Conservation (phyloP, 53 echinoderm and acorn worm genomes). For the Echinometra lucunter region DNA sequence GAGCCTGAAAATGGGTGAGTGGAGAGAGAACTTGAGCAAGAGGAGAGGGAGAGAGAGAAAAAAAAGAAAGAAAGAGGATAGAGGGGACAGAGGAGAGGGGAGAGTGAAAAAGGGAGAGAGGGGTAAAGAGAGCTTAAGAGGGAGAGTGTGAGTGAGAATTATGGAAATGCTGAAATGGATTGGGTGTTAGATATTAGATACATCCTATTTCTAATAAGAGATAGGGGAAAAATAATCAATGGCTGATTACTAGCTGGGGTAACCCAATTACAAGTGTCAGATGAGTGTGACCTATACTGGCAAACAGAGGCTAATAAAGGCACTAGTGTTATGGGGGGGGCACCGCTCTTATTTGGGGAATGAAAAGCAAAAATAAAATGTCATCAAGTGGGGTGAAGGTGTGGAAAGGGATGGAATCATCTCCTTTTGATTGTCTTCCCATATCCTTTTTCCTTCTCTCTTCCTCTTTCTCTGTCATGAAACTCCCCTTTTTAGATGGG, state of each 20-base stretch:
- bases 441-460: too few relatives aligned
- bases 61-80: neutral
- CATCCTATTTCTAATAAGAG: neutral
- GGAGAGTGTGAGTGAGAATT: neutral
- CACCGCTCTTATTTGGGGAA: too few relatives aligned
- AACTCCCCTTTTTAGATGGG: too few relatives aligned
- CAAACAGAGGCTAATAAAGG: too few relatives aligned
- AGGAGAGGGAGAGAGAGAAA: neutral
- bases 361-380: too few relatives aligned
- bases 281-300: neutral
- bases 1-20: too few relatives aligned
- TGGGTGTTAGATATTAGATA: neutral
- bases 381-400: too few relatives aligned
- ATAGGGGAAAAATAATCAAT: neutral
- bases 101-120: neutral
- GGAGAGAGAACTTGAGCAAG: too few relatives aligned
- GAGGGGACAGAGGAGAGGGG: neutral
- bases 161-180: neutral
- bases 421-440: too few relatives aligned
- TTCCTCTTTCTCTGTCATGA: too few relatives aligned
- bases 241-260: neutral
- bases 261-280: conserved; percentile 2
- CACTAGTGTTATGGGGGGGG: too few relatives aligned
- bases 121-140: neutral
- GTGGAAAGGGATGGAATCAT: too few relatives aligned